phyloP scores from a whole-genome alignment of 2,113 vertebrate genomes.

The Neolamprologus tretocephalus region DNA sequence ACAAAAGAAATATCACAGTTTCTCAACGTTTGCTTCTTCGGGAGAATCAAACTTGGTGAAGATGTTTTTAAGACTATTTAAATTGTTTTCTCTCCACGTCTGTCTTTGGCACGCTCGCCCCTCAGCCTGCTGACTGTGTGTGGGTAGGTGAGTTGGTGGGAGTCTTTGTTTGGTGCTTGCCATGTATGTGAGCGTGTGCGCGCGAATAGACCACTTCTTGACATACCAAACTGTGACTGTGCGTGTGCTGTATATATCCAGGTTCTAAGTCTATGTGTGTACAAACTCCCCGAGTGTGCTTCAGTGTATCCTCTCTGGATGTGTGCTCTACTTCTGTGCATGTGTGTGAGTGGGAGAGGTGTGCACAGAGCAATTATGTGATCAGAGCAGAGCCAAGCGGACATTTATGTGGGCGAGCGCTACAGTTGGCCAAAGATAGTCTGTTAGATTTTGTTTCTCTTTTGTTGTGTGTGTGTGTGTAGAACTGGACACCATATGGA shows the following conservation, averaged over 20 bases:
- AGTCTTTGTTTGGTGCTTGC: constrained; percentile 11
- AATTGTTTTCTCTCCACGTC: background rate
- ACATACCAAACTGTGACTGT: background rate
- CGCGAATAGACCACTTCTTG: background rate
- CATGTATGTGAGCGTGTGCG: background rate
- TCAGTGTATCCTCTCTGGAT: constrained; percentile 2
- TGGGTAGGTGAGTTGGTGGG: constrained; percentile 38
- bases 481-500: constrained; percentile 48
- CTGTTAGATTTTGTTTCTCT: constrained; percentile 33
- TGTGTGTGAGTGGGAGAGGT: constrained; percentile 36
- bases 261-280: background rate
- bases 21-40: background rate
- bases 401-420: constrained; percentile 55
- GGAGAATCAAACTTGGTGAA: background rate
- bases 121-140: background rate
- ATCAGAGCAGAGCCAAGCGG: constrained; percentile 62
- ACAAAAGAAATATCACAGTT: background rate
- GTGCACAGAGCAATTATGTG: constrained; percentile 56
- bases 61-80: background rate
- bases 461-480: background rate
- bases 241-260: background rate
- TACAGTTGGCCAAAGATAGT: constrained; percentile 41
- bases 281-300: constrained; percentile 1
- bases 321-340: background rate
- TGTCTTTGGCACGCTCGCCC: background rate